Conservation (phyloP, 2,113 vertebrate genomes). For the Syngnathus floridae region DNA sequence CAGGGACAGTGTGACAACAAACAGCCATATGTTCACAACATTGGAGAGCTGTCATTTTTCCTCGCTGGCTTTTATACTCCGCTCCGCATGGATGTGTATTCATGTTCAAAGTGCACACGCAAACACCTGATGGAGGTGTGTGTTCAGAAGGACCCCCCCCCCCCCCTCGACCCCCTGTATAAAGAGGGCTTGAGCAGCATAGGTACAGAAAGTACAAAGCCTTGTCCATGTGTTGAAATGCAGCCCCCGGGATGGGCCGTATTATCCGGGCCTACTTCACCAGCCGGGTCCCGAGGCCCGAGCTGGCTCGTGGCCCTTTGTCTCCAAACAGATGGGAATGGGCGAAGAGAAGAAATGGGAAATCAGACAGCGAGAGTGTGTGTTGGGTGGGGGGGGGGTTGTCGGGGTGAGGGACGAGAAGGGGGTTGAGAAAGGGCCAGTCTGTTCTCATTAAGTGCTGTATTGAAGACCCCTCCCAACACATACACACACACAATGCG, state of each 20-base stretch:
- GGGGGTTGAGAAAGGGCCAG: constrained; percentile 65
- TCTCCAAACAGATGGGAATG: constrained; percentile 79
- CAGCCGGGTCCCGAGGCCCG: constrained; percentile 72
- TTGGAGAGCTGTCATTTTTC: constrained; percentile 57
- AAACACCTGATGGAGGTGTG: constrained; percentile 42
- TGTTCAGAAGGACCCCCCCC: constrained; percentile 40
- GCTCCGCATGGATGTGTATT: constrained; percentile 8
- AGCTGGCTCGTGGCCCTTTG: constrained; percentile 76
- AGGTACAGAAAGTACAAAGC: constrained; percentile 61
- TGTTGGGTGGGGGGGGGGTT: constrained; percentile 22
- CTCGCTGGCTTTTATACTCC: constrained; percentile 38
- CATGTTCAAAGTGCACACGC: background rate
- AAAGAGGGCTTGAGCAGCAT: constrained; percentile 42
- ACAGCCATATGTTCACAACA: constrained; percentile 69
- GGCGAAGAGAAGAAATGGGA: constrained; percentile 62
- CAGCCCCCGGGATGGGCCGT: constrained; percentile 68
- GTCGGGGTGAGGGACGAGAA: constrained; percentile 34
- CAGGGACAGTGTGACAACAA: constrained; percentile 65
- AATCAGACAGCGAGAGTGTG: constrained; percentile 35
- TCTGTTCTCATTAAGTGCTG: constrained; percentile 78
- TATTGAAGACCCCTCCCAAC: constrained; percentile 70
- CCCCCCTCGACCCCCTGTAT: background rate
- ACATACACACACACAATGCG: constrained; percentile 72
- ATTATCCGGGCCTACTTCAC: constrained; percentile 73
- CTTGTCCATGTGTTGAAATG: constrained; percentile 75